Evolutionary conservation across 2,888 invertebrate genomes (phyloP), one percentile per base, ranked within the genome.

Genomic region (Kryphioiulus occultus): DNA sequence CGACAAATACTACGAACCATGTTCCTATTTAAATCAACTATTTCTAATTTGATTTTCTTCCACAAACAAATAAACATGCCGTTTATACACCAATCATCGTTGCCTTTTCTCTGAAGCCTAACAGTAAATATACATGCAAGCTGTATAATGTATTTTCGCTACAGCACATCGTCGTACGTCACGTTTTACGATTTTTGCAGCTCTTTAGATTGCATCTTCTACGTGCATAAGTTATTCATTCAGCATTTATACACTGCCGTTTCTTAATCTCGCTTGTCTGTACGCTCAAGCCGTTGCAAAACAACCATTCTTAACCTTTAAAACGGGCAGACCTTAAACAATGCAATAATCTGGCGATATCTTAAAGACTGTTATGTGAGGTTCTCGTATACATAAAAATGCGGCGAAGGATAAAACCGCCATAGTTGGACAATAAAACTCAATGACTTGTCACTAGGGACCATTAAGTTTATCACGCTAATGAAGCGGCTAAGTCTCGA

Each of bases 401-500:
- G 30, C 30, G 30, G 30, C 78, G 30, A 78, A 32, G 78, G 78
- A 30, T 12, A 78, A 30, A 78, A 78, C 78, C 78, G 17, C 78
- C 17, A 30, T 78, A 78, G 78, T 85, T 44, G 85, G 85, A 85
- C 85, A 85, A 85, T 85, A 85, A 85, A 85, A 85, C 44, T 10
- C 85, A 85, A 85, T 85, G 85, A 85, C 85, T 85, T 85, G 85
- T 85, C 85, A 85, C 85, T 42, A 42, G 85, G 85, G 85, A 85
- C 85, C 85, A 85, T 85, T 85, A 85, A 44, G 85, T 85, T 85
- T 85, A 85, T 85, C 85, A 85, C 39, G 42, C 85, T 85, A 85
- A 85, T 85, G 85, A 85, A 85, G 44, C 85, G 85, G 85, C 44
- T 42, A 85, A 85, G 39, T 39, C 85, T 85, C 44, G 42, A 85